Conservation (phyloP, 2,888 invertebrate genomes). For the Amphimallon solstitiale region DNA sequence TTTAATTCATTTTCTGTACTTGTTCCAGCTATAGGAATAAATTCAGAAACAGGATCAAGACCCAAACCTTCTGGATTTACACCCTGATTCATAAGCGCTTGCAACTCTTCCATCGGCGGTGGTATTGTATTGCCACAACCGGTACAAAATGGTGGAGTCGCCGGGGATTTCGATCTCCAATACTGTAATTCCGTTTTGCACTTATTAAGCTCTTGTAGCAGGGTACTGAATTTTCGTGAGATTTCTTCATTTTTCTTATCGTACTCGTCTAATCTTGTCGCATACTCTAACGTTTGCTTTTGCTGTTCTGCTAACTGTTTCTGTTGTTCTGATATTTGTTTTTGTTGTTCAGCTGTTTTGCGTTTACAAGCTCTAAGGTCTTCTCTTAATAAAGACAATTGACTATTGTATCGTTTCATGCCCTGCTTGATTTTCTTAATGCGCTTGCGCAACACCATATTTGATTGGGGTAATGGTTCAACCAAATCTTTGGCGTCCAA, state of each 20-base stretch:
- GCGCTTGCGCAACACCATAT: conserved; percentile 86
- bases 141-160: conserved; percentile 75
- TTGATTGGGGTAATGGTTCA: conserved; percentile 79
- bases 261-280: conserved; percentile 86
- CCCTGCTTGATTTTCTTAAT: conserved; percentile 89
- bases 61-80: conserved; percentile 67
- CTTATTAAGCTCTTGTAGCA: conserved; percentile 88
- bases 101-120: conserved; percentile 70
- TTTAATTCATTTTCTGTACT: conserved; percentile 42
- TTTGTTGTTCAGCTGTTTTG: conserved; percentile 86
- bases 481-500: conserved; percentile 63
- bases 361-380: conserved; percentile 84
- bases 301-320: conserved; percentile 78
- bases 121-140: conserved; percentile 75
- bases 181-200: conserved; percentile 92
- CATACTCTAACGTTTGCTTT: conserved; percentile 81
- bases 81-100: conserved; percentile 71
- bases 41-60: conserved; percentile 53
- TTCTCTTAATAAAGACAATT: conserved; percentile 79
- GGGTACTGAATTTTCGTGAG: conserved; percentile 87
- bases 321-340: conserved; percentile 82
- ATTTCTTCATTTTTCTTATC: conserved; percentile 93
- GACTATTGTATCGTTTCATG: conserved; percentile 89
- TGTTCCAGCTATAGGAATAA: conserved; percentile 61
- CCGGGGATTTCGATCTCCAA: conserved; percentile 89